Conservation (phyloP, 1,140 invertebrate genomes). For the Ceratosolen fusciceps region DNA sequence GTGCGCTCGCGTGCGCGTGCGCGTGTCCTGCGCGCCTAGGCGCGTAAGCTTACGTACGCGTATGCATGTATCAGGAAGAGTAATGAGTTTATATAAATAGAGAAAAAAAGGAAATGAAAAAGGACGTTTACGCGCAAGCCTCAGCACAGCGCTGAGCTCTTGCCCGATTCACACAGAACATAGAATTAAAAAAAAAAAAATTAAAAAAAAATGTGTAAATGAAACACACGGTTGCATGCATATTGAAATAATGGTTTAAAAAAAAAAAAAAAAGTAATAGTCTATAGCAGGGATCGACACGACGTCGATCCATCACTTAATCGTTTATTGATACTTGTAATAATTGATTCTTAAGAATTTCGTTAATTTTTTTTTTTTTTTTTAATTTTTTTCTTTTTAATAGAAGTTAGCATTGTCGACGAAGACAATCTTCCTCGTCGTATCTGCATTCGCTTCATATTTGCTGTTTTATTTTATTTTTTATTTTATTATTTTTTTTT, state of each 20-base stretch:
- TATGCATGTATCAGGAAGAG: conserved; percentile 50
- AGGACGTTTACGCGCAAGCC: conserved; percentile 50
- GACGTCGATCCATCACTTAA: conserved; percentile 57
- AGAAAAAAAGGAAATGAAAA: conserved; percentile 44
- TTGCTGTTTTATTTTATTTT: conserved; percentile 53
- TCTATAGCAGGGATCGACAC: conserved; percentile 56
- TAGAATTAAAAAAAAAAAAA: conserved; percentile 27
- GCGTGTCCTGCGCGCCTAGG: conserved; percentile 40
- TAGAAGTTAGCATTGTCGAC: conserved; percentile 60
- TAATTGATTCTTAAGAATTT: conserved; percentile 56
- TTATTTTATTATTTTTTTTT: conserved; percentile 53
- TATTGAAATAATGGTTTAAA: conserved; percentile 54
- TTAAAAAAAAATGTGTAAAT: conserved; percentile 52
- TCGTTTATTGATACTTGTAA: conserved; percentile 56
- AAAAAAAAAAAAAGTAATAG: conserved; percentile 54
- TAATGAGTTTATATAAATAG: conserved; percentile 43
- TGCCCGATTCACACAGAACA: conserved; percentile 43
- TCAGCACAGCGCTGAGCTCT: conserved; percentile 47
- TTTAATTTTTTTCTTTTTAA: no score
- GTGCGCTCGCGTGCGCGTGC: conserved; percentile 42
- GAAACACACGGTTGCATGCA: conserved; percentile 57
- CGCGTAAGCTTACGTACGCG: conserved; percentile 35
- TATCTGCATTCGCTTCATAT: conserved; percentile 61
- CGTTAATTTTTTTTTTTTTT: conserved; percentile 53
- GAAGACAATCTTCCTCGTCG: conserved; percentile 60